Evolutionary conservation across 2,888 invertebrate genomes (phyloP).

Genomic region (Caenorhabditis auriculariae): DNA sequence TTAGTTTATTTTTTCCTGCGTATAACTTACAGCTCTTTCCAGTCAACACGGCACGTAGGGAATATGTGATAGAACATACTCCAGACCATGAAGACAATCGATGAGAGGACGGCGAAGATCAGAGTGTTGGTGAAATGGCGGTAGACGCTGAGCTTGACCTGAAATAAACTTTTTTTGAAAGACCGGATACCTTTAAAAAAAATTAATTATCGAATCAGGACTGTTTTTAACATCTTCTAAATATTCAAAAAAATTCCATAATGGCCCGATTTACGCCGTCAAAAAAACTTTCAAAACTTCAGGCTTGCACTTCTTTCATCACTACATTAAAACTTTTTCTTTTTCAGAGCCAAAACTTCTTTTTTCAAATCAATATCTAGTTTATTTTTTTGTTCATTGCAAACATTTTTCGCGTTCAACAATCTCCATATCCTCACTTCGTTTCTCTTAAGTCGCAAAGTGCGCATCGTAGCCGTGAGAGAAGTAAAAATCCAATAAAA

Average conservation of each 20-base stretch:
- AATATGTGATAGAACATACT: conserved; percentile 79
- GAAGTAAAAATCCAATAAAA: conserved; percentile 76
- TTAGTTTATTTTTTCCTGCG: not conserved
- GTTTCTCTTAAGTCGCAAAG: conserved; percentile 83
- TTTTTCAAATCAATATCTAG: not conserved
- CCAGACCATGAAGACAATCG: conserved; percentile 89
- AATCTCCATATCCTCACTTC: conserved; percentile 69
- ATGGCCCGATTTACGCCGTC: too few relatives aligned
- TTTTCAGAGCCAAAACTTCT: not conserved
- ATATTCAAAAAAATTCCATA: too few relatives aligned
- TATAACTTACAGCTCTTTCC: conserved; percentile 75
- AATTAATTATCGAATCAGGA: too few relatives aligned
- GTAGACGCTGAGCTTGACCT: conserved; percentile 79
- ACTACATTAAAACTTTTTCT: not conserved
- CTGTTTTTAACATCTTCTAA: too few relatives aligned
- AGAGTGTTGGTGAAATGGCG: conserved; percentile 91
- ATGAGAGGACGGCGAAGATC: conserved; percentile 82
- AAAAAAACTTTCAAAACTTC: not conserved
- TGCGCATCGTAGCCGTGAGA: conserved; percentile 84
- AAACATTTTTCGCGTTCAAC: not conserved
- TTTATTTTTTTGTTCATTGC: not conserved
- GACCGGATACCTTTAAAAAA: too few relatives aligned
- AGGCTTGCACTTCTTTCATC: not conserved
- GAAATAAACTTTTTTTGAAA: too few relatives aligned
- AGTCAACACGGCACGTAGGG: conserved; percentile 79